Percentiles rank a stretch among this genome's conserved stretches.
Evolutionary conservation across 2,888 invertebrate genomes (phyloP).

Genomic region (Xylota segnis): DNA sequence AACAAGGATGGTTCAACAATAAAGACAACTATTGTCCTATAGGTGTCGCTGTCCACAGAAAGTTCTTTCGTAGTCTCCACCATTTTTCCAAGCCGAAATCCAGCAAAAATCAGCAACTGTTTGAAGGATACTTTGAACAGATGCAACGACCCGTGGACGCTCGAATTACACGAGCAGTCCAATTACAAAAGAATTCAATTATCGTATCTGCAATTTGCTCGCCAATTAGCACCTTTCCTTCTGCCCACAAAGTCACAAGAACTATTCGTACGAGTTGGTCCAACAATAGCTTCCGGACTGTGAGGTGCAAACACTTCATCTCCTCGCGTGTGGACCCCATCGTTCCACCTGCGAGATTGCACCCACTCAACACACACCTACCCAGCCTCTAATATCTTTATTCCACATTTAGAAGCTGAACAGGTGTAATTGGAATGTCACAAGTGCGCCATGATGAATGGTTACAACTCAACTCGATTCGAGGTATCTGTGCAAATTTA

Average conservation of each 20-base stretch:
- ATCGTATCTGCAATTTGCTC: not conserved
- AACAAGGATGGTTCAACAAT: no score
- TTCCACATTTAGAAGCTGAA: conserved; percentile 65
- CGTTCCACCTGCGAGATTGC: conserved; percentile 5
- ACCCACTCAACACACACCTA: conserved; percentile 52
- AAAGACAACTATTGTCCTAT: no score
- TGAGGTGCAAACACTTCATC: conserved; percentile 4
- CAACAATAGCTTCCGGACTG: conserved; percentile 21
- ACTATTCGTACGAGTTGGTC: not conserved
- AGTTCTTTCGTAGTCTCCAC: no score
- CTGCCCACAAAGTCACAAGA: conserved; percentile 1
- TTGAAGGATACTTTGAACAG: no score
- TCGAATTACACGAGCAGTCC: no score
- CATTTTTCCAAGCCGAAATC: no score
- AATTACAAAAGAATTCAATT: not conserved
- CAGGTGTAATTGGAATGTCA: conserved; percentile 75
- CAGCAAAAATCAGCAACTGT: no score
- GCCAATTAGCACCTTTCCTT: not conserved
- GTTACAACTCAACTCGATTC: conserved; percentile 64
- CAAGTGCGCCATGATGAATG: conserved; percentile 73
- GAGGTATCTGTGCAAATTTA: conserved; percentile 61
- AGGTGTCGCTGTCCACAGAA: no score
- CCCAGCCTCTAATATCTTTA: conserved; percentile 37
- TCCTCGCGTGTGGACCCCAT: conserved; percentile 21
- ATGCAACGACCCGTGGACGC: no score